Evolutionary conservation across 2,888 invertebrate genomes (phyloP), one percentile per base, ranked within the genome.

Genomic region (Chrysolina americana): DNA sequence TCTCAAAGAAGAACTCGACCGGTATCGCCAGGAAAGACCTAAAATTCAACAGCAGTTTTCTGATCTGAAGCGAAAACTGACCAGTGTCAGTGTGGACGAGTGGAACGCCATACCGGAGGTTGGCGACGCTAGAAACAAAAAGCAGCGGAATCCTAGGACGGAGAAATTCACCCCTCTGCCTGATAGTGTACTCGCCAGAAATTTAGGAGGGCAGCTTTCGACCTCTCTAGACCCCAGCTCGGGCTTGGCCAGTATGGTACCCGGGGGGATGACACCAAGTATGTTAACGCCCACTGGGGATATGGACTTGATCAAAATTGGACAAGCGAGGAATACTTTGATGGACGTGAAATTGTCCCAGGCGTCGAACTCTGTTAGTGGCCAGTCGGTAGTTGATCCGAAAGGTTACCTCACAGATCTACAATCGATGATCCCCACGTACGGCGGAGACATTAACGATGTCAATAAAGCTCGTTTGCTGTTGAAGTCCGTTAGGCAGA

Each of bases 401-500:
- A 99, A 99, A 88, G 99, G 99, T 1, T 99, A 99, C 87, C 91
- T 99, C n/a, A 99, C 99, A 0, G 99, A 99, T 88, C 89, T 99
- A 64, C 98, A 99, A 86, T 98, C 98, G 23, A 99, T 99, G 98
- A 96, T 99, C 83, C 99, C 99, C 0, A 96, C 97, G 0, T 98
- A 98, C 85, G 99, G 99, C 0, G 98, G 98, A 2, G 99, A 98
- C 86, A 98, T 98, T 53, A 97, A 97, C 87, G 98, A 98, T 85
- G 98, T 98, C 15, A 99, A 99, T 87, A 99, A 99, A 87, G 99
- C 99, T 0, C 91, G 99, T 73, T 89, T 98, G 71, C 88, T 99
- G 53, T 88, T 99, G 53, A 99, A 99, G 87, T 98, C 98, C 65
- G 98, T 99, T 0, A 90, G 99, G 66, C 95, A 96, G 86, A 99